These are phyloP conservation scores for Xylota sylvarum DNA, from an alignment of 2,888 invertebrate species.

Conservation along the genomic window DNA sequence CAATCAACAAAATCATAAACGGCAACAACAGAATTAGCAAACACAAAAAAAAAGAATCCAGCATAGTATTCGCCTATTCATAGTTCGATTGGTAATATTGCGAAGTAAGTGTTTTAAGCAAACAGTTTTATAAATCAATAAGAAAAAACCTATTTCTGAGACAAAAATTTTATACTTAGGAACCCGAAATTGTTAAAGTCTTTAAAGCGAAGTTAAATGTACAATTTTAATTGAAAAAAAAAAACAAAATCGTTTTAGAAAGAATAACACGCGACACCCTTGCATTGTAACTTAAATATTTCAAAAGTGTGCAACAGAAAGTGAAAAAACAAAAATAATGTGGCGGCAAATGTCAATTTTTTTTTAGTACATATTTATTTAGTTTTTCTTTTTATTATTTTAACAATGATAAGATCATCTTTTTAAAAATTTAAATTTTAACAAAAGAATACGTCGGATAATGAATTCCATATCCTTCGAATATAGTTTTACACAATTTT, in stretches of 20 bases:
- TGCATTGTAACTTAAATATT: constrained; percentile 44
- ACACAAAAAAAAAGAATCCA: constrained; percentile 43
- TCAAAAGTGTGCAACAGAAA: constrained; percentile 48
- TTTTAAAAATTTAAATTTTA: constrained; percentile 32
- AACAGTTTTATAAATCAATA: not conserved
- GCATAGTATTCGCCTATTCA: not conserved
- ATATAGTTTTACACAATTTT: constrained; percentile 43
- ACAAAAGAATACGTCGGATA: constrained; percentile 13
- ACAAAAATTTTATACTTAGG: not conserved
- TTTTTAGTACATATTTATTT: constrained; percentile 52
- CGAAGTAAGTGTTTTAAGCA: not conserved
- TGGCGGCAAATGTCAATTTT: constrained; percentile 78
- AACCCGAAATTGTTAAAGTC: constrained; percentile 5
- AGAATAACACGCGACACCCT: constrained; percentile 42
- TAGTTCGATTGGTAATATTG: constrained; percentile 6
- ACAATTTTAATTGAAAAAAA: not conserved
- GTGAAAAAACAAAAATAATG: constrained; percentile 77
- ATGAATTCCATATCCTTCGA: constrained; percentile 39
- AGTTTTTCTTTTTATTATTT: constrained; percentile 15
- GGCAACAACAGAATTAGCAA: constrained; percentile 75
- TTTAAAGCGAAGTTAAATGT: not conserved
- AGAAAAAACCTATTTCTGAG: constrained; percentile 3
- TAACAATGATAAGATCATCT: not conserved
- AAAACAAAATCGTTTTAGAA: not conserved
- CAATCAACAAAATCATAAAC: constrained; percentile 69